phyloP scores from a whole-genome alignment of 1,140 invertebrate genomes.

The Battus philenor region DNA sequence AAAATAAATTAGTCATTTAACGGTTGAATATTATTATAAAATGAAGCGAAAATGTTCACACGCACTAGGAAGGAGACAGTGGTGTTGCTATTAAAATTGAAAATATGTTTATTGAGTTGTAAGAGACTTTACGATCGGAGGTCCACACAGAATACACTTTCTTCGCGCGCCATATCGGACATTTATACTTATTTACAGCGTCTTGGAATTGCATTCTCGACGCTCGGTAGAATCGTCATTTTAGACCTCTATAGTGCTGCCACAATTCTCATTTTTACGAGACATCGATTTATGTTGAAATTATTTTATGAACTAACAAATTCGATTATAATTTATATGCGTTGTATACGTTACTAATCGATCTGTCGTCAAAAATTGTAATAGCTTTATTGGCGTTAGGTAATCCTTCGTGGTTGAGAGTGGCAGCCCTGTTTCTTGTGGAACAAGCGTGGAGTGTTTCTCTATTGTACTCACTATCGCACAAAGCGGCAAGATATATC shows the following conservation, averaged over 20 bases:
- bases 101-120: slow-evolving; percentile 64
- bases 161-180: slow-evolving; percentile 43
- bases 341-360: too few species aligned
- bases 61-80: slow-evolving; percentile 14
- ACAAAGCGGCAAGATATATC: slow-evolving; percentile 40
- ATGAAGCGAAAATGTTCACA: slow-evolving; percentile 9
- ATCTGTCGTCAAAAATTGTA: too few species aligned
- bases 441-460: slow-evolving; percentile 28
- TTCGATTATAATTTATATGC: too few species aligned
- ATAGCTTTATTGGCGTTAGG: too few species aligned
- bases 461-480: slow-evolving; percentile 36
- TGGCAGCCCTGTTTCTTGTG: slow-evolving; percentile 12
- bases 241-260: slow-evolving; percentile 19
- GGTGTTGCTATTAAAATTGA: slow-evolving; percentile 42
- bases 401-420: neutral
- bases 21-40: slow-evolving; percentile 3
- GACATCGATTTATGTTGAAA: neutral
- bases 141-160: slow-evolving; percentile 40
- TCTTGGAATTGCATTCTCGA: slow-evolving; percentile 46
- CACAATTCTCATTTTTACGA: neutral
- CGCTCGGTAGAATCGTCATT: slow-evolving; percentile 25
- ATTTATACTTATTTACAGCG: slow-evolving; percentile 67
- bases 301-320: too few species aligned
- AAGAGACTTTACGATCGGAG: slow-evolving; percentile 48
- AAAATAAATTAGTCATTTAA: slow-evolving; percentile 11